Conservation (phyloP, 2,113 vertebrate genomes). For the Columba janthina region DNA sequence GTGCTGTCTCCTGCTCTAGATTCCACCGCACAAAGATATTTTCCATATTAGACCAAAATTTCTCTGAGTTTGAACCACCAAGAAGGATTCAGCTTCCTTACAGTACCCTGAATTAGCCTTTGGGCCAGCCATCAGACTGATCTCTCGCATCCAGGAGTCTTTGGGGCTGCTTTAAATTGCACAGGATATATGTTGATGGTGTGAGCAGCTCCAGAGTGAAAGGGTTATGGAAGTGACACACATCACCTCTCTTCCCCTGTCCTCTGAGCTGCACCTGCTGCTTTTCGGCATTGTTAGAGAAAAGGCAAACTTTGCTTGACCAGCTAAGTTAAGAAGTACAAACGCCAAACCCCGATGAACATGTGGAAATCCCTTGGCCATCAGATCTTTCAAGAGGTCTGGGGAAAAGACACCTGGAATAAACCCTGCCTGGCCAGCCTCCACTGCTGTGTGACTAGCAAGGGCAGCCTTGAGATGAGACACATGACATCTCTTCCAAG, state of each 20-base stretch:
- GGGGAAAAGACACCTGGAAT: background rate
- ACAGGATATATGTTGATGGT: background rate
- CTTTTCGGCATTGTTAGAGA: background rate
- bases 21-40: conserved; percentile 7
- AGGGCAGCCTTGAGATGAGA: background rate
- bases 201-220: background rate
- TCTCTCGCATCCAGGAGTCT: background rate
- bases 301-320: background rate
- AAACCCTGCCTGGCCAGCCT: background rate
- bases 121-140: background rate
- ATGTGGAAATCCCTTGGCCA: background rate
- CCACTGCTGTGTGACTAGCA: background rate
- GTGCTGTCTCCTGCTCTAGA: conserved; percentile 15
- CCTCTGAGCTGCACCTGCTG: background rate
- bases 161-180: background rate
- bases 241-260: background rate
- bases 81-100: background rate
- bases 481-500: background rate
- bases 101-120: background rate
- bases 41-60: conserved; percentile 27
- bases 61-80: background rate
- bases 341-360: background rate
- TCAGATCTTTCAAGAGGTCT: background rate
- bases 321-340: background rate
- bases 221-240: background rate